A percentile compares a stretch with the other conserved stretches of the same genome.
Conservation (phyloP, 2,888 invertebrate species). For the Caenorhabditis afra region DNA sequence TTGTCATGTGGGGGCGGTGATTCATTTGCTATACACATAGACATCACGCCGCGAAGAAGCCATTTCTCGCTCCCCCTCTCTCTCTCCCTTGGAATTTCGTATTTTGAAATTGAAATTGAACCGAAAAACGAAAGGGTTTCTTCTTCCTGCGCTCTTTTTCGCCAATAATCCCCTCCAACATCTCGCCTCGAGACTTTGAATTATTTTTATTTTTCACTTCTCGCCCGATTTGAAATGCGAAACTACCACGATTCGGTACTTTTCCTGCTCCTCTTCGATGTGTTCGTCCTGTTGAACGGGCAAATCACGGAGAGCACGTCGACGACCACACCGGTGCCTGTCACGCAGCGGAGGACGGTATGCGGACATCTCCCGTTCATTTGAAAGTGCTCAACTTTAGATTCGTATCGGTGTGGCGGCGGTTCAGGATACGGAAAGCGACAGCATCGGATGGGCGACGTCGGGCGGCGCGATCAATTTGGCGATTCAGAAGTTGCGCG, state of each 20-base stretch:
- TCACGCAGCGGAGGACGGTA: constrained; percentile 31
- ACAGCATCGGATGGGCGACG: constrained; percentile 54
- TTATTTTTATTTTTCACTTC: too few relatives aligned
- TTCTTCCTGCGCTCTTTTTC: too few relatives aligned
- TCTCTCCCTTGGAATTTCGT: too few relatives aligned
- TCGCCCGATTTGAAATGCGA: too few relatives aligned
- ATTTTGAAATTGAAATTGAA: too few relatives aligned
- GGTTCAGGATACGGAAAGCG: constrained; percentile 54
- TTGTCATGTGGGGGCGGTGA: too few relatives aligned
- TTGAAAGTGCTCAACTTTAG: constrained; percentile 80
- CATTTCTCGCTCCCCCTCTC: too few relatives aligned
- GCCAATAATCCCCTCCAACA: too few relatives aligned
- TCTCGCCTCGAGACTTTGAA: too few relatives aligned
- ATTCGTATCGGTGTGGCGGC: constrained; percentile 85
- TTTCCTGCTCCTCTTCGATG: constrained; percentile 30
- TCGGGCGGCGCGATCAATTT: constrained; percentile 70
- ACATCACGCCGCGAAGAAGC: too few relatives aligned
- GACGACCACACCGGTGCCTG: constrained; percentile 37
- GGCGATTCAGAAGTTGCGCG: constrained; percentile 64
- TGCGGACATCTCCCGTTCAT: not conserved
- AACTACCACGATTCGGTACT: not conserved
- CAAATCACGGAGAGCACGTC: constrained; percentile 38
- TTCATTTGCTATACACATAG: too few relatives aligned
- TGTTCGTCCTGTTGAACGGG: not conserved
- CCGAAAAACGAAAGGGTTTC: too few relatives aligned